phyloP scores from a whole-genome alignment of 2,113 vertebrate genomes.

The Herpetotheres cachinnans region DNA sequence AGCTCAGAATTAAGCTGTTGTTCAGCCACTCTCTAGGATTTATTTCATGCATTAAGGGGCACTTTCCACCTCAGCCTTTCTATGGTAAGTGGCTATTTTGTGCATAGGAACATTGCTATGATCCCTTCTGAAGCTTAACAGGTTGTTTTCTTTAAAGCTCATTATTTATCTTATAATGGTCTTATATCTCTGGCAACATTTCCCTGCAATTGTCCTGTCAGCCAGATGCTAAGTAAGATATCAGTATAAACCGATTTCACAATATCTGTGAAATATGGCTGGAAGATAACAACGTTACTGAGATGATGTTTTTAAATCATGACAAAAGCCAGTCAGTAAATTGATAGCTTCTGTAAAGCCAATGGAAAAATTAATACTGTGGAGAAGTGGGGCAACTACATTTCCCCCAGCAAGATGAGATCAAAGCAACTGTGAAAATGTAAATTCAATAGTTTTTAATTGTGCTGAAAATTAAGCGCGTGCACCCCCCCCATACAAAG shows the following conservation, averaged over 20 bases:
- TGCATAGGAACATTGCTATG: not conserved
- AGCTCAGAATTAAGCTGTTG: not conserved
- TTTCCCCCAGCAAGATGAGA: conserved; percentile 3
- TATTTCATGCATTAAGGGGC: not conserved
- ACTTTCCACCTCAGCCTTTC: not conserved
- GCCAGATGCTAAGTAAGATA: conserved; percentile 39
- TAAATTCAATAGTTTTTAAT: conserved; percentile 4
- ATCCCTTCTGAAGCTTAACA: not conserved
- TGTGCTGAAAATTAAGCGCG: not conserved
- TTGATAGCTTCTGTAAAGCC: not conserved
- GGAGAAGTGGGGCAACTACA: not conserved
- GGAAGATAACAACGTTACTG: conserved; percentile 22
- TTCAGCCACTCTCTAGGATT: not conserved
- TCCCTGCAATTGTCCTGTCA: conserved; percentile 31
- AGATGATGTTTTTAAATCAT: conserved; percentile 18
- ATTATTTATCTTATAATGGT: conserved; percentile 21
- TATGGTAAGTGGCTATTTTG: not conserved
- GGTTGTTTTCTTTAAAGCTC: not conserved
- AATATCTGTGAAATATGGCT: conserved; percentile 30
- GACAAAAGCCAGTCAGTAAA: not conserved
- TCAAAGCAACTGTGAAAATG: not conserved
- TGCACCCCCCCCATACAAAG: not conserved
- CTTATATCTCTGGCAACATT: conserved; percentile 30
- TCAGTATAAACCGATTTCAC: not conserved
- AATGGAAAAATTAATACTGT: not conserved